Conservation (phyloP, 2,888 invertebrate species). For the Abrostola tripartita region DNA sequence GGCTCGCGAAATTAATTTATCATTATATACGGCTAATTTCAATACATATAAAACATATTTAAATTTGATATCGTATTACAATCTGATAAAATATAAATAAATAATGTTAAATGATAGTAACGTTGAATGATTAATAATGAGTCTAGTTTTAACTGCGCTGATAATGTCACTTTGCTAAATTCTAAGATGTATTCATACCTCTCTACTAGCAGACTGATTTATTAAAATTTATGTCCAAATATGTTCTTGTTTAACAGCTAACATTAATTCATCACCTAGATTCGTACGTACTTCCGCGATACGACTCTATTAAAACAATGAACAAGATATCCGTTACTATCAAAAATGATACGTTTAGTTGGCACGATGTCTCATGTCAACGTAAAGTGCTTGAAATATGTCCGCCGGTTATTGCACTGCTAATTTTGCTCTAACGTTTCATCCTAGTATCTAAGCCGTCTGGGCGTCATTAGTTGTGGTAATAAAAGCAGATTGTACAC, state of each 20-base stretch:
- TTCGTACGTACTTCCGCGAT: conserved; percentile 66
- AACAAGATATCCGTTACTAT: conserved; percentile 64
- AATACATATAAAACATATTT: conserved; percentile 11
- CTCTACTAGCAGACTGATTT: background rate
- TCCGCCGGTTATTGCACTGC: conserved; percentile 72
- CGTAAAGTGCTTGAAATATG: conserved; percentile 76
- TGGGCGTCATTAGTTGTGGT: conserved; percentile 58
- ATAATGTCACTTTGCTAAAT: background rate
- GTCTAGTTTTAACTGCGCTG: conserved; percentile 5
- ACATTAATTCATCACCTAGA: conserved; percentile 50
- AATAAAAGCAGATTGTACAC: conserved; percentile 64
- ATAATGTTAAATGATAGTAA: background rate
- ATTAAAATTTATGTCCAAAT: background rate
- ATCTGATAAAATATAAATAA: conserved; percentile 3
- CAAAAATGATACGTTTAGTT: conserved; percentile 61
- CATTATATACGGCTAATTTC: conserved; percentile 22
- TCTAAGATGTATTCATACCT: background rate
- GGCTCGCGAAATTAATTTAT: conserved; percentile 32
- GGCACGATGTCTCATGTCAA: conserved; percentile 60
- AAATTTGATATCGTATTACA: conserved; percentile 14
- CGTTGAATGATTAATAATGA: background rate
- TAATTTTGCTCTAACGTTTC: conserved; percentile 73
- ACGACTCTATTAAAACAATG: conserved; percentile 66
- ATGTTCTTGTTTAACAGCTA: background rate
- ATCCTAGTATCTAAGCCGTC: conserved; percentile 67